These are phyloP conservation scores for Polypedilum pembai DNA, from an alignment of 1,140 invertebrate genomes.

Conservation along the genomic window DNA sequence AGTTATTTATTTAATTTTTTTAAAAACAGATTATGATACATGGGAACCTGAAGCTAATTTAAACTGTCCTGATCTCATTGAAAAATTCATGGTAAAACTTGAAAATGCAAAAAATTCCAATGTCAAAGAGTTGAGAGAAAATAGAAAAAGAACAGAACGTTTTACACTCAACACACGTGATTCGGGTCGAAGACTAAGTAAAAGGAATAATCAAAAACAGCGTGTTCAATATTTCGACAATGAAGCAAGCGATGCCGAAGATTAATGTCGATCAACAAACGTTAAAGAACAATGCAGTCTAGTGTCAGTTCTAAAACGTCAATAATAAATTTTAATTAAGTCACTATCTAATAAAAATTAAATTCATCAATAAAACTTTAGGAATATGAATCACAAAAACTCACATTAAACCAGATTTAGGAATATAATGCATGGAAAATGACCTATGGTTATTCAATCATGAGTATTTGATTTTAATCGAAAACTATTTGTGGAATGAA, in stretches of 20 bases:
- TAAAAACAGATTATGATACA: conserved; percentile 46
- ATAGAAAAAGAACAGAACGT: conserved; percentile 53
- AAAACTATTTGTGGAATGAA: too few species aligned
- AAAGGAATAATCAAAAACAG: conserved; percentile 53
- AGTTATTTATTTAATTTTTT: too few species aligned
- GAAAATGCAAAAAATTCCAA: conserved; percentile 41
- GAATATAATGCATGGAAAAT: too few species aligned
- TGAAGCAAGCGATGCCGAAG: neutral
- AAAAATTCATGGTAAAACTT: conserved; percentile 55
- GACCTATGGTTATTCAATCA: too few species aligned
- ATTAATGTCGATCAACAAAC: neutral
- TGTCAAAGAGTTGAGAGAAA: conserved; percentile 47
- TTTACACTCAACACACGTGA: conserved; percentile 52
- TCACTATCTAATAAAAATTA: too few species aligned
- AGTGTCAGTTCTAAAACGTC: neutral
- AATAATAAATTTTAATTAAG: neutral
- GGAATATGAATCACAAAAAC: too few species aligned
- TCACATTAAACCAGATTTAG: too few species aligned
- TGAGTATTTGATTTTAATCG: too few species aligned
- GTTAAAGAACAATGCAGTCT: neutral
- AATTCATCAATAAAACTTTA: too few species aligned
- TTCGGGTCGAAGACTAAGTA: conserved; percentile 51
- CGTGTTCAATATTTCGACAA: neutral
- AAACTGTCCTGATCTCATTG: conserved; percentile 55
- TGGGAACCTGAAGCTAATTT: conserved; percentile 62